Base-by-base conservation (phyloP, 2,888 invertebrate genomes). In the Amphipyra tragopoginis region DNA sequence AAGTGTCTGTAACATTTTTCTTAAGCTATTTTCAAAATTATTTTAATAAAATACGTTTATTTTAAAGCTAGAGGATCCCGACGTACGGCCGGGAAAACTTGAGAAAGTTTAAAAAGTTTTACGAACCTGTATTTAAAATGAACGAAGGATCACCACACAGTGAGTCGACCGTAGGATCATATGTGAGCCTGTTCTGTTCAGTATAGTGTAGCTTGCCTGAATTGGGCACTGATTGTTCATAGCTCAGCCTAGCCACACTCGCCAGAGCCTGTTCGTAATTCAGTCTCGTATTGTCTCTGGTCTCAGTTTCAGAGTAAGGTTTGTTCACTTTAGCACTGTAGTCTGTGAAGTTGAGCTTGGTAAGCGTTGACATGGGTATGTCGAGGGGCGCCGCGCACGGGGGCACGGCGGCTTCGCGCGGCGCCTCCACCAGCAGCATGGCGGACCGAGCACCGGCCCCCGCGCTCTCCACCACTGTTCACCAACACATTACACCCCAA, bases 361-460 rank as follows among this genome's bases (percentile, higher is more conserved):
- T 90, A 59, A 93, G 87, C 45, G 93, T 85, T 78, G 94, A 93
- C 94, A 94, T 94, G 70, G 93, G 92, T 76, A 90, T 79, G 87
- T 93, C 92, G 49, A 92, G 80, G 75, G 91, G 92, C 84, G 90
- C 90, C 88, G 89, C 89, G 87, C 91, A 92, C 87, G 93, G 91
- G 72, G 93, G 93, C 90, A 97, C 97, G 92, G 97, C 97, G 88
- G 96, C 96, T 94, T 97, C 97, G 89, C 96, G 96, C 84, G 96
- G 96, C 85, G 96, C 94, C 95, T 97, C 96, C 92, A 97, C 97
- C 87, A 97, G 96, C 91, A 97, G 97, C 97, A 97, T 97, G 91
- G 96, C 95, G 92, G 95, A 90, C 91, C 88, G 92, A 89, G 92
- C 93, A 91, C 86, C 89, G 83, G 86, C 81, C 81, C 83, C 84